Base-by-base conservation (phyloP, 1,140 invertebrate genomes). In the Ctenoplectra terminalis region DNA sequence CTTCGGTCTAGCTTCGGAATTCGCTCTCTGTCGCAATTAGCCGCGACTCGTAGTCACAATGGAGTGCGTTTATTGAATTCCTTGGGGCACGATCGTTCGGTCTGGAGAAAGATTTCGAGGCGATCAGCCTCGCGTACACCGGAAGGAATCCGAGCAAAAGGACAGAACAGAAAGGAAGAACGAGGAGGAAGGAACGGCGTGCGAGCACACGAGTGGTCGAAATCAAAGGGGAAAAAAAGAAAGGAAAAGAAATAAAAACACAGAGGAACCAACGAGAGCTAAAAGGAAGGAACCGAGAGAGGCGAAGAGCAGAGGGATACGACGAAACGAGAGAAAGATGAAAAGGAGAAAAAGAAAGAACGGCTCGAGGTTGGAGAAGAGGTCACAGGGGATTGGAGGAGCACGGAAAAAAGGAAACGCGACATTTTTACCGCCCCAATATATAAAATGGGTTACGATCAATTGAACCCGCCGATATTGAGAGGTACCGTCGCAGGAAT, bases 401-500 rank as follows among this genome's bases (percentile, higher is more conserved):
- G 8, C 26, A 6, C 11, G 15, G 15, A 26, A 63, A 78, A n/a
- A 72, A 61, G 61, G 69, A 84, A 87, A 88, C 70, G 86, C 82
- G 85, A 88, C 82, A 88, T 87, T 88, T 87, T 88, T 87, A 87
- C 74, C 82, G 74, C 70, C 60, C 50, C 82, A 74, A 88, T 87
- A 87, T 87, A 88, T 87, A 87, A 87, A 88, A 87, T 88, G 85
- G 85, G 74, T 88, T 84, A 87, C 86, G 86, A 88, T 85, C 85
- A 88, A 88, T 88, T 88, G 86, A 84, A 88, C 81, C 52, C 81
- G 69, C 60, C 71, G 84, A 88, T 87, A 88, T 86, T 85, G 86
- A 88, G 83, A 88, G 86, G 56, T 56, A 79, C 66, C 64, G 8
- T 13, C 31, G 60, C 11, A 82, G 58, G 85, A 82, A 87, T 87